Percentiles rank a stretch among this genome's conserved stretches.
phyloP scores from a whole-genome alignment of 2,797 vertebrate species.

The Leptoclinus maculatus region DNA sequence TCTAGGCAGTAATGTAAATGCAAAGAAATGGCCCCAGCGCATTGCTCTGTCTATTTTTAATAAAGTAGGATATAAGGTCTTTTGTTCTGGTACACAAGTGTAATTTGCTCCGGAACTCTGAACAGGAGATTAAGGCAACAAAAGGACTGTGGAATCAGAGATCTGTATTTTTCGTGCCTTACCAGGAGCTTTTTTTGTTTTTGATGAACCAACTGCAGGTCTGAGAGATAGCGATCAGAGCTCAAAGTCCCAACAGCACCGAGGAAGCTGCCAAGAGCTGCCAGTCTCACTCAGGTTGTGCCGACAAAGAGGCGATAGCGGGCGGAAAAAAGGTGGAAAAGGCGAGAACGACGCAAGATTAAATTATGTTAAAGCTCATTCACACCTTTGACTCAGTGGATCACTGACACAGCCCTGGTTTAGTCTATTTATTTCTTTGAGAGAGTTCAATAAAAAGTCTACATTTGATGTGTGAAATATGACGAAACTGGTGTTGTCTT shows the following conservation, averaged over 20 bases:
- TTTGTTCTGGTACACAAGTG: constrained; percentile 1
- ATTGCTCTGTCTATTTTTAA: constrained; percentile 2
- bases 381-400: constrained; percentile 1
- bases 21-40: constrained; percentile 14
- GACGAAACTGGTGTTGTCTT: constrained; percentile 36
- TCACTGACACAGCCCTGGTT: background rate
- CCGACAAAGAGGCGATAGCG: background rate
- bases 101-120: constrained; percentile 6
- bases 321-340: background rate
- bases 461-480: constrained; percentile 42
- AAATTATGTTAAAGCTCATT: constrained; percentile 19
- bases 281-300: constrained; percentile 10
- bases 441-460: background rate
- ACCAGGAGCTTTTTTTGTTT: constrained; percentile 20
- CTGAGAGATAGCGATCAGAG: constrained; percentile 38
- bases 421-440: background rate
- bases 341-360: background rate
- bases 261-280: constrained; percentile 36
- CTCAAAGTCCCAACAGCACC: constrained; percentile 32
- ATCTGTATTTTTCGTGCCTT: constrained; percentile 31
- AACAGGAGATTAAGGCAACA: constrained; percentile 7
- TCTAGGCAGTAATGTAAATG: constrained; percentile 5
- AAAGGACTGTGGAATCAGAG: constrained; percentile 20
- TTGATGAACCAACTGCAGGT: constrained; percentile 44
- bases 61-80: background rate